phyloP scores from a whole-genome alignment of 2,113 vertebrate genomes.

The Ceratotherium simum region DNA sequence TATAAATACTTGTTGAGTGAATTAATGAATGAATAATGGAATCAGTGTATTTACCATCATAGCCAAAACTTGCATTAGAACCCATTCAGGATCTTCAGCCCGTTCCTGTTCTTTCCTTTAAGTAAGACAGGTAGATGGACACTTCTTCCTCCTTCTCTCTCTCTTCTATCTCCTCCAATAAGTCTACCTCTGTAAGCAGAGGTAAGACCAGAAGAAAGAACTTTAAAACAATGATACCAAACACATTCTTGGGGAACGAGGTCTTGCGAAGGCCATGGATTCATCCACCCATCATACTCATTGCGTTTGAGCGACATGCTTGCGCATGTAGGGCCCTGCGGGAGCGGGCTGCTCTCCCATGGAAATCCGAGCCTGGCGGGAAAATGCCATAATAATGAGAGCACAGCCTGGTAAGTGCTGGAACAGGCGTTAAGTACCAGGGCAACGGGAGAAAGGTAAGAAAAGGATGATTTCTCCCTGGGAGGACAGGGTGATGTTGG shows the following conservation, averaged over 20 bases:
- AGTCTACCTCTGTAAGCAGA: background rate
- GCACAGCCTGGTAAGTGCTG: too few relatives aligned
- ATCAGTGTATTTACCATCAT: background rate
- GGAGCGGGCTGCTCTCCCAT: background rate
- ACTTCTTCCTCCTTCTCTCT: background rate
- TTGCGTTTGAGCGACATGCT: accelerated
- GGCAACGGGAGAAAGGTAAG: background rate
- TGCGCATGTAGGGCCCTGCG: too few relatives aligned
- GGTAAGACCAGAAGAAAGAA: background rate
- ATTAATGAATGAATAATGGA: background rate
- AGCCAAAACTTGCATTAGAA: slow-evolving; percentile 13
- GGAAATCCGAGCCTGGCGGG: background rate
- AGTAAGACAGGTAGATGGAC: background rate
- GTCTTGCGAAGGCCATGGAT: background rate
- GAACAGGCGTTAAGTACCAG: background rate
- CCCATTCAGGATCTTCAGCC: background rate
- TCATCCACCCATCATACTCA: background rate
- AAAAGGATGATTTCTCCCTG: background rate
- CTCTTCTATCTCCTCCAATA: background rate
- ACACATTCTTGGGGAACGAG: background rate
- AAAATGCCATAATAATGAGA: background rate
- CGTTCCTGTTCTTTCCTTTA: background rate
- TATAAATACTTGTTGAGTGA: background rate
- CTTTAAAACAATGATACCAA: background rate
- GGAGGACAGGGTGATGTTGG: accelerated